Evolutionary conservation across 2,797 vertebrate genomes (phyloP).

Genomic region (Scolopax rusticola): DNA sequence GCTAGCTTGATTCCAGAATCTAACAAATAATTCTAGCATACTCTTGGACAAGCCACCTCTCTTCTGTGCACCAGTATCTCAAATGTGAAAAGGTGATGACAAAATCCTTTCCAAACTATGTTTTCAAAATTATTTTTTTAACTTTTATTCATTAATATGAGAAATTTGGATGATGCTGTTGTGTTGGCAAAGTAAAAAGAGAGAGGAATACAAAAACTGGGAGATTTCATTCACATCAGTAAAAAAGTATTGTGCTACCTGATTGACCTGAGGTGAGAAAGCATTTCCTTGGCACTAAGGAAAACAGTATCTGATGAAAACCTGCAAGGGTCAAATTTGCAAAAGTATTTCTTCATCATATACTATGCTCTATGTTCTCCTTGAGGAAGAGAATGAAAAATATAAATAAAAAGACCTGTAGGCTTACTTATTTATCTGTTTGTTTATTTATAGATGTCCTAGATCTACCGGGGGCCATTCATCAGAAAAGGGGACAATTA

Average conservation of each 20-base stretch:
- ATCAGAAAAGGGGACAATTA: neutral
- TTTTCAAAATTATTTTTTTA: neutral
- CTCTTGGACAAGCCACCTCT: neutral
- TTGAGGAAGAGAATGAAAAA: neutral
- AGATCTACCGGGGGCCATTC: neutral
- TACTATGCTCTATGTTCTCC: neutral
- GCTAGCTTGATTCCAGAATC: neutral
- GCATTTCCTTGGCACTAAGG: neutral
- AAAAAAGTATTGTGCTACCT: neutral
- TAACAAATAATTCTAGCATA: neutral
- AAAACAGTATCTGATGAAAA: neutral
- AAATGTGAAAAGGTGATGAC: neutral
- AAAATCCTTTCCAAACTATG: neutral
- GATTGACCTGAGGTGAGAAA: neutral
- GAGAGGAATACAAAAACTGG: neutral
- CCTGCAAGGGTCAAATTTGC: neutral
- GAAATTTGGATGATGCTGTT: neutral
- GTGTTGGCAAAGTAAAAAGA: neutral
- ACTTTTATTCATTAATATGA: neutral
- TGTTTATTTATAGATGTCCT: neutral
- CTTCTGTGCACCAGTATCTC: neutral
- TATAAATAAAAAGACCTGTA: neutral
- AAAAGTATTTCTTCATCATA: neutral
- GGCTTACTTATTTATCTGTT: neutral
- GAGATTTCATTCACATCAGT: neutral